Evolutionary conservation across 2,113 vertebrate genomes (phyloP), one percentile per base, ranked within the genome.

Genomic region (Pseudopodoces humilis): DNA sequence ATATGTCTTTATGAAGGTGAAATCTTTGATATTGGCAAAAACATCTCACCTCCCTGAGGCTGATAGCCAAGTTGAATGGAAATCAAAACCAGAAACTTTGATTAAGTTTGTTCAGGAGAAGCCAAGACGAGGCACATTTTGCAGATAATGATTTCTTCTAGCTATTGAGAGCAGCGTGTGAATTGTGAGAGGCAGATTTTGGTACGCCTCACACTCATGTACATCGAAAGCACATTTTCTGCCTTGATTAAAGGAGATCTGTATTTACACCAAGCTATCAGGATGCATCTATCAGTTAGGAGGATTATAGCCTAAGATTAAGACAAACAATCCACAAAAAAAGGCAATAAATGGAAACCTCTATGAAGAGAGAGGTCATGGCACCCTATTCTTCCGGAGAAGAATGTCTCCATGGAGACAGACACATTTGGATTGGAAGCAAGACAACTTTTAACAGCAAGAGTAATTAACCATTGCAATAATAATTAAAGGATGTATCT

Each of bases 341-440:
- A n/a, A 65, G 46, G 37, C 24, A 90, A 87, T 27, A 85, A 92
- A 89, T 18, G 55, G 55, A 93, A 95, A 72, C 27, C 39, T 90
- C 58, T 25, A 4, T 37, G 50, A 83, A 52, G 21, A 90, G 18
- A 35, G 70, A 90, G 87, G 91, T 97, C 95, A 77, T 1, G 0
- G 55, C 18, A 49, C 47, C 56, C 68, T 86, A 90, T 93, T 93
- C 67, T 83, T 95, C 81, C 55, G 22, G 41, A 86, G 59, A 93
- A 95, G n/a, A 96, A 96, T 88, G 59, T 95, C 94, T 95, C 94
- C 91, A 96, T 95, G 93, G 95, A 96, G 95, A 95, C 93, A 97
- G 95, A 97, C 94, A 88, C 85, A 74, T 88, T 92, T 47, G 86
- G 30, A 76, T 80, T 95, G 88, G 94, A 97, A 92, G 85, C 47